phyloP scores from a whole-genome alignment of 2,797 vertebrate genomes.

The Lates japonicus region DNA sequence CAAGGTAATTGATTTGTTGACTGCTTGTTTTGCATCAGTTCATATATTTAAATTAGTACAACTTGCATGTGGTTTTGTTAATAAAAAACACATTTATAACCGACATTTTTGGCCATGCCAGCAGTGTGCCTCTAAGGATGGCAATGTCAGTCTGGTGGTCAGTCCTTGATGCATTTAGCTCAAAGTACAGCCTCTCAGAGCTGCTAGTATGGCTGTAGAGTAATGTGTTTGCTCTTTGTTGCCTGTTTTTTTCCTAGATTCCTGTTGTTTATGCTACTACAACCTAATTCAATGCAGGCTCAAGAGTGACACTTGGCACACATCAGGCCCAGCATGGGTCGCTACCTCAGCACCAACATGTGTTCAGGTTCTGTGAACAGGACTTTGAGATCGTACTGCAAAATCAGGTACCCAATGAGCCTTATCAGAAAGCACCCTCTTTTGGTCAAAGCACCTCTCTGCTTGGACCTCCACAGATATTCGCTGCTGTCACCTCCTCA shows the following conservation, averaged over 20 bases:
- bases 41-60: not conserved
- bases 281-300: slow-evolving; percentile 12
- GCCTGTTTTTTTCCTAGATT: slow-evolving; percentile 36
- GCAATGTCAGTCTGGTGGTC: not conserved
- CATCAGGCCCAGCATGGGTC: slow-evolving; percentile 65
- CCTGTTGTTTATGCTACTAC: slow-evolving; percentile 11
- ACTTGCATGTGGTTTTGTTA: not conserved
- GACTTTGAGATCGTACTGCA: slow-evolving; percentile 67
- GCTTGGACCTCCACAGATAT: slow-evolving; percentile 38
- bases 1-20: not conserved
- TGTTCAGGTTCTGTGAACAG: slow-evolving; percentile 54
- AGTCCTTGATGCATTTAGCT: not conserved
- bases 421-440: slow-evolving; percentile 58
- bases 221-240: slow-evolving; percentile 37
- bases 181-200: not conserved
- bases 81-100: not conserved
- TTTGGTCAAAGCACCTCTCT: slow-evolving; percentile 34
- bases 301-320: slow-evolving; percentile 21
- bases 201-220: not conserved
- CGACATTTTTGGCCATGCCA: not conserved
- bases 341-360: slow-evolving; percentile 61
- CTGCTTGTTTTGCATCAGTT: not conserved
- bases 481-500: slow-evolving; percentile 33
- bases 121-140: not conserved
- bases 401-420: slow-evolving; percentile 69